Evolutionary conservation across 2,113 vertebrate species (phyloP), one percentile per base, ranked within the genome.

Genomic region (Pongo pygmaeus): DNA sequence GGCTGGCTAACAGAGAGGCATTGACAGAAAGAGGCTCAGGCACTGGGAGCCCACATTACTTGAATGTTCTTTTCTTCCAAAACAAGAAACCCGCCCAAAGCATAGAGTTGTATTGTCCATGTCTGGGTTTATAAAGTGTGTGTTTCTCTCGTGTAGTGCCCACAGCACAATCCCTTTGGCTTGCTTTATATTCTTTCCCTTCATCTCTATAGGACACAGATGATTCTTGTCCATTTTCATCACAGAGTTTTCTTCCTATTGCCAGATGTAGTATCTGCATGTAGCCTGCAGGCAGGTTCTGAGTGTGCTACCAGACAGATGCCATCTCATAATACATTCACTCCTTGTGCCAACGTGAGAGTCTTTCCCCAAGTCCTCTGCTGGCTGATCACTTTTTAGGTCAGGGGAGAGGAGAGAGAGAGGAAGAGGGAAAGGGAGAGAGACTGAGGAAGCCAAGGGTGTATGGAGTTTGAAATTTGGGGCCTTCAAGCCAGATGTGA

Each of bases 1-100:
- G 97, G 94, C 96, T 88, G 46, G 70, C 67, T 88, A 90, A 98
- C 86, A 98, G 94, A 95, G 84, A 81, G 18, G 50, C 98, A 92
- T 86, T 98, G 92, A 96, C 6, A 6, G 61, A 69, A 86, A 92
- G 64, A 43, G 17, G 70, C 13, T 13, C 77, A 96, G 97, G 94
- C 93, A 92, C 90, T 35, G 3, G 25, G 40, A 77, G 30, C n/a
- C 80, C 32, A 69, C 32, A 11, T 25, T 35, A 12, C 67, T 78
- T 48, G 78, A 95, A 89, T 52, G 83, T n/a, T 79, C 86, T 94
- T 97, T 97, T 96, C 79, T 96, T 96, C 55, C 67, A 23, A 85
- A 95, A 96, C 57, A 84, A 90, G 59, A 84, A 46, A 57, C 59
- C 7, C 22, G 74, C 57, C 84, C 38, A 23, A 95, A 92, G 87